These are phyloP conservation scores for Drosophila fuyamai DNA, from an alignment of 1,140 invertebrate species.

Conservation along the genomic window DNA sequence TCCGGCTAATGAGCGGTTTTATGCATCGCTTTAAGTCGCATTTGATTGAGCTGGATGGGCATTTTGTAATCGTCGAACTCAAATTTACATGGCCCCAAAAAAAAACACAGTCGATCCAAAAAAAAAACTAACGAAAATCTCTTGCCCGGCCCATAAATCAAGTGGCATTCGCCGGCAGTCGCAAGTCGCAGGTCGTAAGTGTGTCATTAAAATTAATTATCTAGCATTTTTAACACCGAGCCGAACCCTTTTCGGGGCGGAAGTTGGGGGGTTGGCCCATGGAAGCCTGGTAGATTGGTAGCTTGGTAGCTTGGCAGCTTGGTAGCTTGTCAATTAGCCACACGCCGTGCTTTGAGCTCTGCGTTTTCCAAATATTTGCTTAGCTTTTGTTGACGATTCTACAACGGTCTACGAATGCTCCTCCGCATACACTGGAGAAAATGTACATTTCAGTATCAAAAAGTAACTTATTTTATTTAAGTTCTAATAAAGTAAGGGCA, in stretches of 20 bases:
- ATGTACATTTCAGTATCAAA: too few relatives aligned
- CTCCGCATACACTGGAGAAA: not conserved
- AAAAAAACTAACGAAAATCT: constrained; percentile 22
- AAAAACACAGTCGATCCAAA: not conserved
- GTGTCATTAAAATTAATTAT: constrained; percentile 83
- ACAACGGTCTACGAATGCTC: constrained; percentile 8
- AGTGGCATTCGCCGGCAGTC: constrained; percentile 68
- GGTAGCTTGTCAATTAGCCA: constrained; percentile 67
- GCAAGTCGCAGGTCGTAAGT: constrained; percentile 49
- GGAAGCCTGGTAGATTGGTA: constrained; percentile 21
- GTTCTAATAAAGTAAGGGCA: too few relatives aligned
- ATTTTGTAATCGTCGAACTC: constrained; percentile 65
- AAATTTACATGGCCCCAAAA: constrained; percentile 51
- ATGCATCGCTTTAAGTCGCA: constrained; percentile 67
- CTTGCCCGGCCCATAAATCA: constrained; percentile 60
- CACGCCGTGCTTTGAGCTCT: constrained; percentile 58
- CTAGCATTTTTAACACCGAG: constrained; percentile 69
- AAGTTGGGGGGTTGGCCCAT: constrained; percentile 5
- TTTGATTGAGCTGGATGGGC: constrained; percentile 52
- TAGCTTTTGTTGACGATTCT: constrained; percentile 65
- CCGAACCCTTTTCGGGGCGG: constrained; percentile 27
- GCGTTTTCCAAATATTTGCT: constrained; percentile 71
- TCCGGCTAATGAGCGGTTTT: constrained; percentile 72
- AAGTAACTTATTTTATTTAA: too few relatives aligned
- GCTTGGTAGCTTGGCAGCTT: constrained; percentile 9